phyloP scores from a whole-genome alignment of 2,113 vertebrate genomes.

The Chaetorhynchus papuensis region DNA sequence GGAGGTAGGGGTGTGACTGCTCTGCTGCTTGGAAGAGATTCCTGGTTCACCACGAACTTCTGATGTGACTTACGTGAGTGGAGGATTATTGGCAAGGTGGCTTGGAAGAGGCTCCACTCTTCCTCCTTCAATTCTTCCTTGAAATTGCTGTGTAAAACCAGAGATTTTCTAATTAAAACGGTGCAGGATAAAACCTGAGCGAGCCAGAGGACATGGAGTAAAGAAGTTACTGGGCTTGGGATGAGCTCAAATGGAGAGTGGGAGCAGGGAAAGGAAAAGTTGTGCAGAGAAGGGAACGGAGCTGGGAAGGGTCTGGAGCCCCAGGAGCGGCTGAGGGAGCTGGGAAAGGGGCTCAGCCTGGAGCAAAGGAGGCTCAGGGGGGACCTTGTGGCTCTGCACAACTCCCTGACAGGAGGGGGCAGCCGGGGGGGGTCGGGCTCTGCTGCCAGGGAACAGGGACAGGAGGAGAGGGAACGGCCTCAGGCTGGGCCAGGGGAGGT shows the following conservation, averaged over 20 bases:
- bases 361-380: not conserved
- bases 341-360: not conserved
- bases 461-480: not conserved
- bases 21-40: not conserved
- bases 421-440: accelerated
- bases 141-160: not conserved
- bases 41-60: not conserved
- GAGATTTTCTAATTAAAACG: not conserved
- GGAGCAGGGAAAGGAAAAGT: not conserved
- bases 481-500: accelerated
- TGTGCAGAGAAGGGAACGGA: accelerated
- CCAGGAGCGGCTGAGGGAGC: not conserved
- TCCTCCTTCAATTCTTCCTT: not conserved
- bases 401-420: not conserved
- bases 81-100: not conserved
- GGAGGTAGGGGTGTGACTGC: not conserved
- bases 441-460: not conserved
- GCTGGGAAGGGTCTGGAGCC: not conserved
- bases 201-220: not conserved
- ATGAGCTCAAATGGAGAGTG: not conserved
- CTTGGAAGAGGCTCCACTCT: not conserved
- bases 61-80: not conserved
- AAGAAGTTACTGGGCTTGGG: not conserved
- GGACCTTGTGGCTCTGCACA: not conserved
- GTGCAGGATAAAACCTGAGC: not conserved